A percentile compares a stretch with the other conserved stretches of the same genome.
phyloP scores from a whole-genome alignment of 2,797 vertebrate genomes.

The Morus bassanus region DNA sequence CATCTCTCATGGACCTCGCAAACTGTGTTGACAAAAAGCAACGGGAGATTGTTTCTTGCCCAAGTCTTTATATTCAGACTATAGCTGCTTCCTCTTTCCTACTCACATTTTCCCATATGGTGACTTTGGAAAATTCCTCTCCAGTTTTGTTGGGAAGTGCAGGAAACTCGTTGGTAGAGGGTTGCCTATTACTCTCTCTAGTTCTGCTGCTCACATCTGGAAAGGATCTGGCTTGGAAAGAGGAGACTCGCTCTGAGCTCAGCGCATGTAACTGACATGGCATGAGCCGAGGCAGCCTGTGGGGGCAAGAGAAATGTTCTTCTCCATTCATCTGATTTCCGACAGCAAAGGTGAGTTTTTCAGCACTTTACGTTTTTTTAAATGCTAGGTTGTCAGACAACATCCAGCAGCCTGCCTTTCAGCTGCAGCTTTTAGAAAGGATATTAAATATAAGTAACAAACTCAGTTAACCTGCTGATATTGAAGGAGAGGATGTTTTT shows the following conservation, averaged over 20 bases:
- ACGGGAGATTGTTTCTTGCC: slow-evolving; percentile 29
- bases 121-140: slow-evolving; percentile 74
- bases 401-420: background rate
- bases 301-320: slow-evolving; percentile 50
- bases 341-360: slow-evolving; percentile 71
- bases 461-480: slow-evolving; percentile 9
- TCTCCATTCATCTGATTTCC: slow-evolving; percentile 58
- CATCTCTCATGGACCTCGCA: background rate
- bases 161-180: slow-evolving; percentile 68
- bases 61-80: slow-evolving; percentile 32
- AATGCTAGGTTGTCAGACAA: background rate
- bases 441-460: background rate
- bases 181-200: slow-evolving; percentile 57
- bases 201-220: slow-evolving; percentile 83
- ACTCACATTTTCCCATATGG: slow-evolving; percentile 71
- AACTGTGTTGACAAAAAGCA: slow-evolving; percentile 48
- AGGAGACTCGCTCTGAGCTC: slow-evolving; percentile 50
- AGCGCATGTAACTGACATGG: slow-evolving; percentile 70
- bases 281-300: slow-evolving; percentile 75
- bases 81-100: slow-evolving; percentile 52
- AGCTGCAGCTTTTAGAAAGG: background rate
- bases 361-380: background rate
- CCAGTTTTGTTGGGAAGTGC: slow-evolving; percentile 72
- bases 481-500: background rate
- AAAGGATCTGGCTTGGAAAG: slow-evolving; percentile 81